A percentile compares a stretch with the other conserved stretches of the same genome.
Conservation (phyloP, 2,888 invertebrate species). For the Cenopis cana region DNA sequence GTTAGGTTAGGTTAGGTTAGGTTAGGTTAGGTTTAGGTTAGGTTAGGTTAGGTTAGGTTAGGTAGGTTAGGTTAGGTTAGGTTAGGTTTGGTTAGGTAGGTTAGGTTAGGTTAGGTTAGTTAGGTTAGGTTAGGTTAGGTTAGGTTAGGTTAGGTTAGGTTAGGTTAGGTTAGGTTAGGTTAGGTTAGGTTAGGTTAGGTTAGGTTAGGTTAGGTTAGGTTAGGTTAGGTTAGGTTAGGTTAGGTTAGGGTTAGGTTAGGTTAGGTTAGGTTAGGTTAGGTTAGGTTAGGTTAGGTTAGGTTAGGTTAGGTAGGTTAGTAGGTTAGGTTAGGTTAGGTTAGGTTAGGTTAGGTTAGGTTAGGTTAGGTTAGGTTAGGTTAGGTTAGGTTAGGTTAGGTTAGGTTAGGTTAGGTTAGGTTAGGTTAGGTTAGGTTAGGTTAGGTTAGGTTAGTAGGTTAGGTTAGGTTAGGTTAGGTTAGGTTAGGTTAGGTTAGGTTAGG, state of each 20-base stretch:
- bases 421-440: constrained; percentile 15
- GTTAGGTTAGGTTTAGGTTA: constrained; percentile 10
- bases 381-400: constrained; percentile 27
- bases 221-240: constrained; percentile 18
- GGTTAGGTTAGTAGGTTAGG: constrained; percentile 17
- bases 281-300: constrained; percentile 21
- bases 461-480: constrained; percentile 19
- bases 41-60: constrained; percentile 26
- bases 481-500: constrained; percentile 17
- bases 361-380: constrained; percentile 28
- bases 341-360: constrained; percentile 30
- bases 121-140: constrained; percentile 24
- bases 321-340: constrained; percentile 23
- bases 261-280: too few species aligned
- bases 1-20: constrained; percentile 17
- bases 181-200: constrained; percentile 24
- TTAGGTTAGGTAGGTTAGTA: constrained; percentile 21
- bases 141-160: constrained; percentile 25
- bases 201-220: constrained; percentile 22
- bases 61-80: too few species aligned
- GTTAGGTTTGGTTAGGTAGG: too few species aligned
- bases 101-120: constrained; percentile 13
- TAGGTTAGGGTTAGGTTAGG: constrained; percentile 22
- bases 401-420: constrained; percentile 25
- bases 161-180: constrained; percentile 6